Base-by-base conservation (phyloP, 2,888 invertebrate species). In the Archips xylosteana region DNA sequence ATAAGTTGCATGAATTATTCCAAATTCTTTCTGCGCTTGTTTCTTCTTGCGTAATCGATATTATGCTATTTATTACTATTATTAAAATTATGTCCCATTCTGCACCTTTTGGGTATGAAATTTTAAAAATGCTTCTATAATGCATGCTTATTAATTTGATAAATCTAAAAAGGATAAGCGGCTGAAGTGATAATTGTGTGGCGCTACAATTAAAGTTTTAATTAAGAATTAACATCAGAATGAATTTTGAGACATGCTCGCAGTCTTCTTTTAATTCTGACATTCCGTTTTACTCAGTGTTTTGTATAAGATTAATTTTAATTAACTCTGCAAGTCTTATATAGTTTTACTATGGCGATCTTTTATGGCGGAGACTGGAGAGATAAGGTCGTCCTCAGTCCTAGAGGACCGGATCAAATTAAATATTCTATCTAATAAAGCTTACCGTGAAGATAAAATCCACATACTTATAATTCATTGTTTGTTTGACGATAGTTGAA, bases 141-240 rank as follows among this genome's bases (percentile, higher is more conserved):
- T 23, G 39, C 42, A 42, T 42, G 45, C 45, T 45, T 45, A 47
- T 13, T 47, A 9, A 9, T 47, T 47, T 47, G 1, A 3, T 6
- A 51, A 23, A 54, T 9, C 23, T 1, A 54, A 54, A 15, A 54
- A 23, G 9, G 1, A 54, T 15, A 34, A 65, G 15, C 6, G n/a
- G 13, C 34, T 32, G 10, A 34, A 15, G 12, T 49, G 60, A 15
- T 60, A 54, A 54, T 45, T 60, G n/a, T 6, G 13, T 45, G 1
- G 47, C 12, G 59, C 42, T 34, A 45, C 23, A 68, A 68, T 68
- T 34, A 68, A 68, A 6, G 6, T 47, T 47, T 68, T 68, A 68
- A 68, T 68, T 60, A 68, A 68, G 10, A 47, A 60, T 67, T 59
- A 67, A 45, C 60, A 60, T 60, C 60, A 54, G 15, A 66, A 64